Percentiles rank a stretch among this genome's conserved stretches.
These are phyloP conservation scores for Hermetia illucens DNA, from an alignment of 1,140 invertebrate genomes.

Conservation along the genomic window DNA sequence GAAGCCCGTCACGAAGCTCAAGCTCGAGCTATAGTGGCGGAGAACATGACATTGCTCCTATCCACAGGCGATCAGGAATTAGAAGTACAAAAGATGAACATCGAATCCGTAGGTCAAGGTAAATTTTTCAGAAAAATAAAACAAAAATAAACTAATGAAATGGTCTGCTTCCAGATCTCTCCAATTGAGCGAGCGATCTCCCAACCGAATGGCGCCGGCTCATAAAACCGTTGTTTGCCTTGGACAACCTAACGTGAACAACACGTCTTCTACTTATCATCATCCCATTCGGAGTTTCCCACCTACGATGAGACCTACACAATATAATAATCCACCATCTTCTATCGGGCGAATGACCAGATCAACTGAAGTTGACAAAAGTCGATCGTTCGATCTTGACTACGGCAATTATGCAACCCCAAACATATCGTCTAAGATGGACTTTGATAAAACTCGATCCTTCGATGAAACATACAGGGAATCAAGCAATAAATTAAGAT, in stretches of 20 bases:
- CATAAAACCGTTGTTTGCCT: slow-evolving; percentile 22
- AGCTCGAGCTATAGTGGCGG: slow-evolving; percentile 29
- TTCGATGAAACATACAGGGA: slow-evolving; percentile 29
- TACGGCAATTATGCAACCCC: slow-evolving; percentile 20
- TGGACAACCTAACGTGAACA: slow-evolving; percentile 6
- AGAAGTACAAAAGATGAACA: slow-evolving; percentile 23
- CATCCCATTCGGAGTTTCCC: slow-evolving; percentile 12
- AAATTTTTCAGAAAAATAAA: slow-evolving; percentile 3
- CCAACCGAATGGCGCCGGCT: slow-evolving; percentile 14
- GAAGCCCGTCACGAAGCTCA: slow-evolving; percentile 25
- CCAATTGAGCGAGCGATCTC: slow-evolving; percentile 26
- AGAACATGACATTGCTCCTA: slow-evolving; percentile 10
- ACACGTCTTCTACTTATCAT: slow-evolving; percentile 11
- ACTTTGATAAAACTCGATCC: slow-evolving; percentile 24
- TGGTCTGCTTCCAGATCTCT: slow-evolving; percentile 24
- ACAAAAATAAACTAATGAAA: too few relatives aligned
- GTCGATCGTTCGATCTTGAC: slow-evolving; percentile 26
- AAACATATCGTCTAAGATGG: too few relatives aligned
- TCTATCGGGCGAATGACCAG: too few relatives aligned
- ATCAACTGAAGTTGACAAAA: slow-evolving; percentile 18
- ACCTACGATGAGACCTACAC: slow-evolving; percentile 13
- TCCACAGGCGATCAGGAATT: slow-evolving; percentile 13
- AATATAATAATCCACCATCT: too few relatives aligned
- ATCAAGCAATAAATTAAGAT: slow-evolving; percentile 7
- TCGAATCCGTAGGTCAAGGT: slow-evolving; percentile 27